A percentile compares a stretch with the other conserved stretches of the same genome.
Conservation (phyloP, 2,888 invertebrate genomes). For the Aproaerema taeniolella region DNA sequence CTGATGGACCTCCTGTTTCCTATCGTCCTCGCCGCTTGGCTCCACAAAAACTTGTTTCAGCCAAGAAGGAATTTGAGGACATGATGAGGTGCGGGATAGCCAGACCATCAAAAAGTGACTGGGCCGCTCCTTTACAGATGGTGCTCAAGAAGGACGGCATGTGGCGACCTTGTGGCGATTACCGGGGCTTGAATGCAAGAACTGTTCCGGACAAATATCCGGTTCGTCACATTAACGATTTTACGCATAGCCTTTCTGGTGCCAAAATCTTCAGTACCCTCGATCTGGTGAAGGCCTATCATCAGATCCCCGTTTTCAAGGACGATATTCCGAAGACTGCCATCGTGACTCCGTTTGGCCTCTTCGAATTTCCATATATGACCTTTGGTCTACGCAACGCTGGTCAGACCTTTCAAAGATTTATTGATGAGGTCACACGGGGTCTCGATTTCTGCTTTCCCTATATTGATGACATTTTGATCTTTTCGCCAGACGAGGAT, state of each 20-base stretch:
- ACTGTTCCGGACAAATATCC: constrained; percentile 31
- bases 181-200: constrained; percentile 26
- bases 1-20: constrained; percentile 19
- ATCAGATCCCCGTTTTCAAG: constrained; percentile 37
- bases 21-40: constrained; percentile 25
- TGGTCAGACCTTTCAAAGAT: constrained; percentile 43
- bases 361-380: constrained; percentile 34
- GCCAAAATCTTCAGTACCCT: constrained; percentile 31
- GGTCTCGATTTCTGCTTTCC: constrained; percentile 33
- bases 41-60: too few species aligned
- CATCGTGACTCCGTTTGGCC: constrained; percentile 26
- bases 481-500: constrained; percentile 19
- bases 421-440: constrained; percentile 31
- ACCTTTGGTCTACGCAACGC: constrained; percentile 45
- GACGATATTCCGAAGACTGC: constrained; percentile 28
- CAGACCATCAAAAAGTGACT: constrained; percentile 25
- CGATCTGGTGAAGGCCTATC: constrained; percentile 37
- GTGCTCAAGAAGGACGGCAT: constrained; percentile 25
- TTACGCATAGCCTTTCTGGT: constrained; percentile 25
- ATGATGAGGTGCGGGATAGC: constrained; percentile 23
- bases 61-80: constrained; percentile 22
- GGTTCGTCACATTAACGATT: constrained; percentile 33
- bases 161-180: constrained; percentile 32
- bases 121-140: constrained; percentile 32
- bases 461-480: constrained; percentile 36